Conservation (phyloP, 2,113 vertebrate genomes). For the Rhizomys pruinosus region DNA sequence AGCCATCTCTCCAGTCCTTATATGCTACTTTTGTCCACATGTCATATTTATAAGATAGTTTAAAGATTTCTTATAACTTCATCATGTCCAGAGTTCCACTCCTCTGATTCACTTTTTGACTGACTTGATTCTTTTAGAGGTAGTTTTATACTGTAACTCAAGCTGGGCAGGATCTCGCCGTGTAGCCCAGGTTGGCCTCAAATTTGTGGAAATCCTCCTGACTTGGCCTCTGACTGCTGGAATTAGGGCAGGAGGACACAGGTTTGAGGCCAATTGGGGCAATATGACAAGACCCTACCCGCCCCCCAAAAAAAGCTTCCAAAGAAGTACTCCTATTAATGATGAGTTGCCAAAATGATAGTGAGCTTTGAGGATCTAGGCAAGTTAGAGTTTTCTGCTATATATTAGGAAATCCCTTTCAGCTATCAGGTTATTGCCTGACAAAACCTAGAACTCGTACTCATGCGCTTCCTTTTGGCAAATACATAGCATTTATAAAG, state of each 20-base stretch:
- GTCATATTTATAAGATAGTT: background rate
- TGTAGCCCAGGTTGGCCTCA: background rate
- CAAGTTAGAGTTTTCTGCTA: background rate
- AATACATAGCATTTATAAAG: constrained; percentile 24
- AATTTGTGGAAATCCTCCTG: background rate
- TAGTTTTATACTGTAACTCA: background rate
- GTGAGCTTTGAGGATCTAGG: background rate
- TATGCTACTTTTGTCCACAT: background rate
- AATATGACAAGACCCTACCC: background rate
- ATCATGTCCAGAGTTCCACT: background rate
- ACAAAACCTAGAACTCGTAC: background rate
- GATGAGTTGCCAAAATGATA: too few relatives aligned
- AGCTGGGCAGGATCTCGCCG: background rate
- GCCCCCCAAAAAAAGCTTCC: background rate
- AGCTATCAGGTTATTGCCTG: background rate
- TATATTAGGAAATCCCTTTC: constrained; percentile 14
- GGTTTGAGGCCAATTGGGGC: background rate
- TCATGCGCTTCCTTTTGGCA: background rate
- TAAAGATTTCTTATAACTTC: background rate
- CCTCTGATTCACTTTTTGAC: background rate
- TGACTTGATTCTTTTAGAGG: background rate
- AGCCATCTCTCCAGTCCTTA: background rate
- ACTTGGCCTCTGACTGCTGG: background rate
- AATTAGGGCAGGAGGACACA: background rate
- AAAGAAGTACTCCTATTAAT: background rate